Conservation (phyloP, 2,888 invertebrate genomes). For the Silvanus unidentatus region DNA sequence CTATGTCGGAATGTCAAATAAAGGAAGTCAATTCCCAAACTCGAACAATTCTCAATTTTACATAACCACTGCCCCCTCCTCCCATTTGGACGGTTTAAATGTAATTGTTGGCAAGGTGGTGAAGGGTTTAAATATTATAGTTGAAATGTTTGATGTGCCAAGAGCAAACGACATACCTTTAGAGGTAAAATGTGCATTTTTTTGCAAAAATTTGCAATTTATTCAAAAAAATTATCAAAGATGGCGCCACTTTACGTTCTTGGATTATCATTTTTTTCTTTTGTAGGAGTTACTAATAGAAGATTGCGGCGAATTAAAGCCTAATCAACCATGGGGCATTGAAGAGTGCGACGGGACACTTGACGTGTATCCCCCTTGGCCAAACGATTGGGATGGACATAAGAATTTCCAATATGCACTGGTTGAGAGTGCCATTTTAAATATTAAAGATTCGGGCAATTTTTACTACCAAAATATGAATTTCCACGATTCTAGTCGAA, state of each 20-base stretch:
- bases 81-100: slow-evolving; percentile 73
- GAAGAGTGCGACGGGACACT: slow-evolving; percentile 63
- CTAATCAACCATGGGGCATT: slow-evolving; percentile 59
- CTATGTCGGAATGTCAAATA: slow-evolving; percentile 74
- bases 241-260: no score
- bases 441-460: slow-evolving; percentile 71
- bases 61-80: slow-evolving; percentile 70
- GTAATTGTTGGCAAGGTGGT: slow-evolving; percentile 78
- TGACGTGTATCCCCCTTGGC: slow-evolving; percentile 71
- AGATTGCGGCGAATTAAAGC: slow-evolving; percentile 67
- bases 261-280: slow-evolving; percentile 8
- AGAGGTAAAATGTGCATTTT: slow-evolving; percentile 52
- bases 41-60: slow-evolving; percentile 96
- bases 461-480: slow-evolving; percentile 55
- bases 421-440: slow-evolving; percentile 50
- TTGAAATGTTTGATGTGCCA: slow-evolving; percentile 62
- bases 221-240: no score
- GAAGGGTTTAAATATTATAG: slow-evolving; percentile 65
- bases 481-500: slow-evolving; percentile 61
- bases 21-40: slow-evolving; percentile 55
- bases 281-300: slow-evolving; percentile 59
- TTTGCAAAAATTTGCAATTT: no score
- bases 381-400: slow-evolving; percentile 60
- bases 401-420: slow-evolving; percentile 14
- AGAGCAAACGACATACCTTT: slow-evolving; percentile 52